These are phyloP conservation scores for Heliothis virescens DNA, from an alignment of 1,140 invertebrate species.

Conservation along the genomic window DNA sequence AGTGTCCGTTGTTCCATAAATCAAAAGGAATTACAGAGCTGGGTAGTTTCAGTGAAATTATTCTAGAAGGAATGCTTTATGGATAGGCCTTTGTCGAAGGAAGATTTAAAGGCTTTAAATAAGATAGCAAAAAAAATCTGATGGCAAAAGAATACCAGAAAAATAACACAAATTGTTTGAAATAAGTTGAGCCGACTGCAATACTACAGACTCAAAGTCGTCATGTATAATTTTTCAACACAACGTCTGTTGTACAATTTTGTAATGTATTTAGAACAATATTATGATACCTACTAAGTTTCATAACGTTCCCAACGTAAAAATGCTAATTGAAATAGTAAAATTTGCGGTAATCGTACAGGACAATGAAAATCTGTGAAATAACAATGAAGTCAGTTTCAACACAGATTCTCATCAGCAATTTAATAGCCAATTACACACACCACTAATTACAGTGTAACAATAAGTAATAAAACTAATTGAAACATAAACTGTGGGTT, in stretches of 20 bases:
- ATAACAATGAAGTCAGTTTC: conserved; percentile 5
- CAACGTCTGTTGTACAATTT: background rate
- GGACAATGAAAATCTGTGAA: background rate
- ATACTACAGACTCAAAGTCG: background rate
- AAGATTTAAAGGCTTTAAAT: conserved; percentile 3
- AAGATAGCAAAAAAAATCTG: background rate
- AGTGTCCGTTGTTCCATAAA: background rate
- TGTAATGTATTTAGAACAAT: conserved; percentile 6
- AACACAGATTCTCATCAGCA: background rate
- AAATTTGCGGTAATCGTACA: background rate
- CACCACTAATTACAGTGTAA: background rate
- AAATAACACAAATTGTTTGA: background rate
- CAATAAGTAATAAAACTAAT: background rate
- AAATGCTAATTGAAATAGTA: conserved; percentile 8
- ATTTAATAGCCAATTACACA: background rate
- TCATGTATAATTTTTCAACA: background rate
- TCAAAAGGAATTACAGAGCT: conserved; percentile 26
- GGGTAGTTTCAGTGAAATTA: conserved; percentile 5
- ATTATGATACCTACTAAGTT: conserved; percentile 8
- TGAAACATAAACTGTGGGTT: background rate
- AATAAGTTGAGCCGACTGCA: background rate
- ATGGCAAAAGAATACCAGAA: background rate
- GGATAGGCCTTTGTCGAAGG: background rate
- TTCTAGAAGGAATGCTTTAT: conserved; percentile 11
- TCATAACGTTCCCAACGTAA: background rate